Percentiles rank a stretch among this genome's conserved stretches.
These are phyloP conservation scores for Guaruba guarouba DNA, from an alignment of 2,113 vertebrate genomes.

Conservation along the genomic window DNA sequence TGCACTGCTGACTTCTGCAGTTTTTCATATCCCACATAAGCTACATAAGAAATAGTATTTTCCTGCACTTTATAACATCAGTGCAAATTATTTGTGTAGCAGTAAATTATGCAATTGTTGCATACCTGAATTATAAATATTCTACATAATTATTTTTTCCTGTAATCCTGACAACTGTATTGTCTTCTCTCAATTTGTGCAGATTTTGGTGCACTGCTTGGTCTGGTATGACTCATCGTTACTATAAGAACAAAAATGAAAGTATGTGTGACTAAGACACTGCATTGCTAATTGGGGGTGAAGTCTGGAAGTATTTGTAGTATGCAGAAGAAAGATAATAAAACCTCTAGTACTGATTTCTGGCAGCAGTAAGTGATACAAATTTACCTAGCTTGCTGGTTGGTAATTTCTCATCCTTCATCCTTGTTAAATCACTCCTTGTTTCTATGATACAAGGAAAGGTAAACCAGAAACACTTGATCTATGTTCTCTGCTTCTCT, in stretches of 20 bases:
- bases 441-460: not conserved
- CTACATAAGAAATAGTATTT: not conserved
- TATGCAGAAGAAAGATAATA: not conserved
- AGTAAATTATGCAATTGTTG: not conserved
- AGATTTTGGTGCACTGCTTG: not conserved
- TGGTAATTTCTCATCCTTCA: not conserved
- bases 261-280: not conserved
- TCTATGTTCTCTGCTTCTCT: not conserved
- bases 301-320: not conserved
- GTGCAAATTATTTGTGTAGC: not conserved
- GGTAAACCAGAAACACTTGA: not conserved
- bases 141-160: not conserved
- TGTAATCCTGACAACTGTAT: not conserved
- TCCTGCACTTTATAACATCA: not conserved
- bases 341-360: not conserved
- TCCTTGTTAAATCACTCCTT: not conserved
- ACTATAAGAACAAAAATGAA: not conserved
- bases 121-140: not conserved
- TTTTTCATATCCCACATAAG: not conserved
- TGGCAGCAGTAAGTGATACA: not conserved
- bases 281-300: not conserved
- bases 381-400: not conserved
- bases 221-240: not conserved
- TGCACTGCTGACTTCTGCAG: not conserved
- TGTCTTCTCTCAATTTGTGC: not conserved